Evolutionary conservation across 2,888 invertebrate genomes (phyloP).

Genomic region (Glyphotaelius pellucidus): DNA sequence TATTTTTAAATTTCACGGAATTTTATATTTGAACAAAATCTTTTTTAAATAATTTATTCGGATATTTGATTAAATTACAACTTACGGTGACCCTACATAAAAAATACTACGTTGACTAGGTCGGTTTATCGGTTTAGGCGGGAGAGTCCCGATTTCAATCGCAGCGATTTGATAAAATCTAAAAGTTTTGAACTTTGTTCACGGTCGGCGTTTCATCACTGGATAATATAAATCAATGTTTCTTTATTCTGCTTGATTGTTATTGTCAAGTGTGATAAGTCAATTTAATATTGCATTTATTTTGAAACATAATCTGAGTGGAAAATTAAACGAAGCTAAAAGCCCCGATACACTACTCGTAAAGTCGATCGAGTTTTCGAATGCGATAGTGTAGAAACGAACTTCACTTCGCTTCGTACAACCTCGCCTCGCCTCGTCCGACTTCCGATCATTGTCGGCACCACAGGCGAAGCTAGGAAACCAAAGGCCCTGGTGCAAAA

Average conservation of each 20-base stretch:
- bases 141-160: not conserved
- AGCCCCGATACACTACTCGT: too few relatives aligned
- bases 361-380: too few relatives aligned
- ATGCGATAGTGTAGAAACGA: too few relatives aligned
- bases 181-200: not conserved
- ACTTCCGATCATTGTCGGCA: too few relatives aligned
- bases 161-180: not conserved
- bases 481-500: too few relatives aligned
- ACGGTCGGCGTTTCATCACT: not conserved
- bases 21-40: not conserved
- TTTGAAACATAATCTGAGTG: not conserved
- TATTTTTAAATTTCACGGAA: not conserved
- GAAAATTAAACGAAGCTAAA: not conserved
- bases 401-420: too few relatives aligned
- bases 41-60: not conserved
- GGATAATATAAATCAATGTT: not conserved
- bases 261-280: not conserved
- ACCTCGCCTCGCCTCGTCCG: too few relatives aligned
- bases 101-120: not conserved
- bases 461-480: too few relatives aligned
- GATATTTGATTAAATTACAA: not conserved
- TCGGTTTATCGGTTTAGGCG: not conserved
- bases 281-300: not conserved
- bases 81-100: not conserved
- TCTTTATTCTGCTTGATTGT: not conserved